Evolutionary conservation across 2,113 vertebrate genomes (phyloP), one percentile per base, ranked within the genome.

Genomic region (Laticauda laticaudata): DNA sequence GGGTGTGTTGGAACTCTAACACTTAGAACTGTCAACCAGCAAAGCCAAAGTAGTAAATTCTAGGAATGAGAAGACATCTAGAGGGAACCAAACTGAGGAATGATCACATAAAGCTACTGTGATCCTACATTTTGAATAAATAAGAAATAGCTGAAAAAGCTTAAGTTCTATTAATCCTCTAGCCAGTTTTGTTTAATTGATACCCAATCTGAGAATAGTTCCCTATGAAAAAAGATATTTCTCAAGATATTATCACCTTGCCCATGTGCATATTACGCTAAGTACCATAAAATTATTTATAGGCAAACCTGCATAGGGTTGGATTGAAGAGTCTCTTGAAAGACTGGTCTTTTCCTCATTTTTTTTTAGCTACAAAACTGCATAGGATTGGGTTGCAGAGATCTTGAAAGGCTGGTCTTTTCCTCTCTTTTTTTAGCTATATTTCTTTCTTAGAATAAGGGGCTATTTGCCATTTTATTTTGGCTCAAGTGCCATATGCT

Each of bases 361-460:
- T 9, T 1, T 10, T 45, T 93, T 92, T 4, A 90, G 45, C 0
- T 53, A 48, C 5, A 45, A 43, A n/a, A 3, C 54, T 59, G 57
- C 86, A 39, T 34, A 48, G 12, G n/a, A 24, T 7, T 29, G 21
- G 86, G 39, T 23, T 56, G 9, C 39, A 88, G 3, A 14, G 43
- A 14, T 24, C n/a, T 34, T 87, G 43, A 92, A 48, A 61, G 9
- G 18, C 3, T 57, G 15, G 87, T 8, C 93, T 69, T 93, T 45
- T 1, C 34, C 0, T 12, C 5, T 7, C 48, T 9, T 1, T 10
- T 45, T 93, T 91, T 4, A 90, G 45, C 0, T 53, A 48, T 69
- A 94, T 55, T 93, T 95, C 20, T 12, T 90, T 95, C 23, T 12
- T 90, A 92, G 93, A 92, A 94, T 69, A 91, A 92, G 48, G 54